Evolutionary conservation across 2,888 invertebrate genomes (phyloP).

Genomic region (Dugesia japonica): DNA sequence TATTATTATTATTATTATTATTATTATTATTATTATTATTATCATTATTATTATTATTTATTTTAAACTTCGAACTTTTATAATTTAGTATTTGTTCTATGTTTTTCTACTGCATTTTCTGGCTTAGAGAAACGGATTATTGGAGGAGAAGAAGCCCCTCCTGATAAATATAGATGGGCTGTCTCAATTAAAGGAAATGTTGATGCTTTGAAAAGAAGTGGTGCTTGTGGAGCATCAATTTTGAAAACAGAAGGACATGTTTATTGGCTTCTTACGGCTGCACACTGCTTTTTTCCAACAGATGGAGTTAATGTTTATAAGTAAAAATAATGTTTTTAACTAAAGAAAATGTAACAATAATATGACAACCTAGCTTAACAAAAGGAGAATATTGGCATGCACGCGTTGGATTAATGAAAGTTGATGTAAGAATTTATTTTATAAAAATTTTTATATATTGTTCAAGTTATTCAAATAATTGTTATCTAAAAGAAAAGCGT

Average conservation of each 20-base stretch:
- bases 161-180: not conserved
- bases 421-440: too few species aligned
- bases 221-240: not conserved
- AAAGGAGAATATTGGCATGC: not conserved
- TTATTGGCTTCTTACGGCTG: not conserved
- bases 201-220: not conserved
- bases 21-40: too few species aligned
- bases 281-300: not conserved
- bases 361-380: not conserved
- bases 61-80: too few species aligned
- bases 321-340: not conserved
- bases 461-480: too few species aligned
- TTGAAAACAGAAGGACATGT: not conserved
- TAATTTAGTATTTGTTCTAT: too few species aligned
- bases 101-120: too few species aligned
- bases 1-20: too few species aligned
- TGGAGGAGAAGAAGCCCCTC: conserved; percentile 5
- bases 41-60: too few species aligned
- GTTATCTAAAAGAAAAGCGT: too few species aligned
- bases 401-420: not conserved
- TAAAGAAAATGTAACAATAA: not conserved
- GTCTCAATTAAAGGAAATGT: not conserved
- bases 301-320: not conserved
- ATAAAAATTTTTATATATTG: too few species aligned
- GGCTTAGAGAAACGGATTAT: not conserved